Evolutionary conservation across 2,113 vertebrate species (phyloP), one percentile per base, ranked within the genome.

Genomic region (Chinchilla lanigera): DNA sequence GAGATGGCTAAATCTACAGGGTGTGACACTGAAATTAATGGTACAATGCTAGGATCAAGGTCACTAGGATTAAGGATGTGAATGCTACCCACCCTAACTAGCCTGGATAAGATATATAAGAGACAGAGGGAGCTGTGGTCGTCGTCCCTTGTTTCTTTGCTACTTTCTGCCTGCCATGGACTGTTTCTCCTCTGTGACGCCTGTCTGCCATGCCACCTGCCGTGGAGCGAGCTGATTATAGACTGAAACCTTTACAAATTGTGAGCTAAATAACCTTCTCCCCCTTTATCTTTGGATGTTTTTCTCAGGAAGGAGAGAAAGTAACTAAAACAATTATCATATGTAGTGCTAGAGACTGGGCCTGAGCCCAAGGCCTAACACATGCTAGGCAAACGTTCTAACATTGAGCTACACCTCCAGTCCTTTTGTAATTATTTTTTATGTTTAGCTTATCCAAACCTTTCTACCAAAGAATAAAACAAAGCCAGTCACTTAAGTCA

Each of bases 381-480:
- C 12, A 44, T 47, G 73, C 73, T 3, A 77, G 22, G 41, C 4
- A 77, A 77, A 44, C 13, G 30, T 5, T 54, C 12, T 52, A 52
- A 50, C 30, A 80, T 17, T 54, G 47, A 52, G 50, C 50, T 80
- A 54, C 11, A 11, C 3, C 17, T 1, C 16, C 3, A 80, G 47
- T 20, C 47, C 77, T 54, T 78, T 87, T 92, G 33, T 41, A 47
- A 82, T 80, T 38, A 52, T 65, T n/a, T 84, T 94, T 92, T 33
- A 63, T 19, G 19, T 44, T 88, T 83, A 73, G 60, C 28, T 69
- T 86, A 78, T 17, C 58, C 9, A 63, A 65, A 47, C 1, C 54
- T 85, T 93, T 91, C 38, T 67, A 77, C 44, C 78, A 88, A 58
- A 22, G 54, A 84, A 89, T 80, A 86, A 84, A 44, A 94, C 7